These are phyloP conservation scores for Anguilla pacifica DNA, from an alignment of 2,797 vertebrate species.

Conservation along the genomic window DNA sequence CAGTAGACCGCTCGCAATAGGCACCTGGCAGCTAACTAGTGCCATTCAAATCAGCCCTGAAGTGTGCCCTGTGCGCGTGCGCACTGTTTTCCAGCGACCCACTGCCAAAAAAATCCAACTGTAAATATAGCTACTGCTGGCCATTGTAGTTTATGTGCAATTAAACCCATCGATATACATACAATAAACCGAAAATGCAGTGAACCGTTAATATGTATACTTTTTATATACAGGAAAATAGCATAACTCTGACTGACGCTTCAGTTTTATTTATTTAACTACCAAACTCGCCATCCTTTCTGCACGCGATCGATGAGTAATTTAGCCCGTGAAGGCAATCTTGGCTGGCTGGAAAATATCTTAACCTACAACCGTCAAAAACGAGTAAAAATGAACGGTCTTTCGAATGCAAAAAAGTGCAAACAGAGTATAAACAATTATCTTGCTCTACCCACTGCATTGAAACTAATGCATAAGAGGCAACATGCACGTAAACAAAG, in stretches of 20 bases:
- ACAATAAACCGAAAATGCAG: background rate
- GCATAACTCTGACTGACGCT: background rate
- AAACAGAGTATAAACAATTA: constrained; percentile 51
- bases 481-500: background rate
- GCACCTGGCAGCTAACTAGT: background rate
- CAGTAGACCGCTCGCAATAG: background rate
- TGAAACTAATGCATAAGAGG: background rate
- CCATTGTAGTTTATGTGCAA: background rate
- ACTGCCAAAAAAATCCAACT: constrained; percentile 67
- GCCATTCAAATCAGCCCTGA: constrained; percentile 50
- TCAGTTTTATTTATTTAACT: constrained; percentile 10
- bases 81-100: constrained; percentile 47
- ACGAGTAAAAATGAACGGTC: background rate
- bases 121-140: constrained; percentile 64
- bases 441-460: background rate
- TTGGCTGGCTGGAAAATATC: constrained; percentile 58
- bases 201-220: background rate
- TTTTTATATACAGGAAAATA: background rate
- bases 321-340: constrained; percentile 54
- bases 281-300: constrained; percentile 18
- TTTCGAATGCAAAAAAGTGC: constrained; percentile 57
- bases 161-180: background rate
- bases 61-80: constrained; percentile 62
- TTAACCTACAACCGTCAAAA: constrained; percentile 46
- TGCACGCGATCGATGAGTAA: constrained; percentile 44